Evolutionary conservation across 2,797 vertebrate species (phyloP).

Genomic region (Psittacula echo): DNA sequence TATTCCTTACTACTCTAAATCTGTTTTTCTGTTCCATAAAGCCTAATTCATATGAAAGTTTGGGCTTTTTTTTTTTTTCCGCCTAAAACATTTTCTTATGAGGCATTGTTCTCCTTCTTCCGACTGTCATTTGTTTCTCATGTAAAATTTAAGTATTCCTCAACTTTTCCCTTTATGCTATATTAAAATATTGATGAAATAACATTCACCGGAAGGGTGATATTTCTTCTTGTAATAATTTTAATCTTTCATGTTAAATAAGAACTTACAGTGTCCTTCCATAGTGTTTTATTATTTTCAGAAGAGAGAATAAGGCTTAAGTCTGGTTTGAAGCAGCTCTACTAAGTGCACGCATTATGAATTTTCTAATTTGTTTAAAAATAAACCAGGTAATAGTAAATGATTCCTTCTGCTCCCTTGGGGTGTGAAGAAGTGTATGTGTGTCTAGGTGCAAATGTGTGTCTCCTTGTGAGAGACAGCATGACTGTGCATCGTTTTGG

Average conservation of each 20-base stretch:
- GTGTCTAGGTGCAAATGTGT: background rate
- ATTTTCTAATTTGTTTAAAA: background rate
- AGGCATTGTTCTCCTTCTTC: background rate
- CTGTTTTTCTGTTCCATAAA: background rate
- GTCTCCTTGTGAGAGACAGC: background rate
- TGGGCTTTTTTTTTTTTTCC: background rate
- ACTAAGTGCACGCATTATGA: background rate
- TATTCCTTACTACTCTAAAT: background rate
- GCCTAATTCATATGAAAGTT: background rate
- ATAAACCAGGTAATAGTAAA: background rate
- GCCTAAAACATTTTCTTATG: background rate
- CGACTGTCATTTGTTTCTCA: conserved; percentile 7
- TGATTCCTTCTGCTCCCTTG: background rate
- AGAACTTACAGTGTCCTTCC: background rate
- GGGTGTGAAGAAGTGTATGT: background rate
- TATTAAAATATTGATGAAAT: conserved; percentile 22
- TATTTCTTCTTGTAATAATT: background rate
- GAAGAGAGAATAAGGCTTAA: background rate
- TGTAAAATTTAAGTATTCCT: conserved; percentile 5
- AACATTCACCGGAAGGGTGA: background rate
- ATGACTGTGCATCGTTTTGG: background rate
- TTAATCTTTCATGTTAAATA: background rate
- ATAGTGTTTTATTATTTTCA: background rate
- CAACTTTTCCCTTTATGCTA: background rate
- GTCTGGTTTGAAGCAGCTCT: background rate